These are phyloP conservation scores for Teleopsis dalmanni DNA, from an alignment of 1,140 invertebrate species.

Conservation along the genomic window DNA sequence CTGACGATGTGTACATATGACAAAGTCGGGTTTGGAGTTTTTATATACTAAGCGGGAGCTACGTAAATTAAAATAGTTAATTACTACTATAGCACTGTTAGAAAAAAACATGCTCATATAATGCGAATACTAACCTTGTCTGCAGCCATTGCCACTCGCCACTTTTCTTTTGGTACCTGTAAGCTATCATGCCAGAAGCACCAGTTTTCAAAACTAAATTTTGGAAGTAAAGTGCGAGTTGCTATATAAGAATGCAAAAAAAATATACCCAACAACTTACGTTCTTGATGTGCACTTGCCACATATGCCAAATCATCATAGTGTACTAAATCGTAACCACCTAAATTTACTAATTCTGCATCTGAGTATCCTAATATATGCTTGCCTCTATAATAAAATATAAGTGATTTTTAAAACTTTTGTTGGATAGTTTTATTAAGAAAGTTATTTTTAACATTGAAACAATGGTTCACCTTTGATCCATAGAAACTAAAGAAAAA, in stretches of 20 bases:
- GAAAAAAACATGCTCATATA: not conserved
- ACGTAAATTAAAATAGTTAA: not conserved
- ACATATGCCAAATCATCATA: constrained; percentile 95
- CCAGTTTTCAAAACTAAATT: constrained; percentile 93
- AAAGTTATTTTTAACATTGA: too few species aligned
- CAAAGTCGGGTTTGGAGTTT: constrained; percentile 98
- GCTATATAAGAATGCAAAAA: not conserved
- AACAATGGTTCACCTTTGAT: constrained; percentile 64
- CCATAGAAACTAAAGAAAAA: constrained; percentile 92
- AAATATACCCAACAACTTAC: constrained; percentile 58
- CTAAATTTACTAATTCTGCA: constrained; percentile 81
- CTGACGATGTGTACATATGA: constrained; percentile 94
- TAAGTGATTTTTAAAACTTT: not conserved
- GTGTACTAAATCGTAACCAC: constrained; percentile 94
- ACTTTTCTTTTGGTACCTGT: constrained; percentile 90
- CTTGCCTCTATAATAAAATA: constrained; percentile 65
- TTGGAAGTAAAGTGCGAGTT: not conserved
- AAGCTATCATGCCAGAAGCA: constrained; percentile 96
- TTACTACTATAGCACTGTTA: not conserved
- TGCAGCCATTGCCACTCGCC: constrained; percentile 97
- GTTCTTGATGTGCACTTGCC: constrained; percentile 96
- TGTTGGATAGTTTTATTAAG: not conserved
- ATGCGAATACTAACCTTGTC: constrained; percentile 48
- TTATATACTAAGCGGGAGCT: constrained; percentile 96
- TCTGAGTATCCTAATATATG: constrained; percentile 90